Base-by-base conservation (phyloP, 2,888 invertebrate genomes). In the Scaptomyza polygonia region DNA sequence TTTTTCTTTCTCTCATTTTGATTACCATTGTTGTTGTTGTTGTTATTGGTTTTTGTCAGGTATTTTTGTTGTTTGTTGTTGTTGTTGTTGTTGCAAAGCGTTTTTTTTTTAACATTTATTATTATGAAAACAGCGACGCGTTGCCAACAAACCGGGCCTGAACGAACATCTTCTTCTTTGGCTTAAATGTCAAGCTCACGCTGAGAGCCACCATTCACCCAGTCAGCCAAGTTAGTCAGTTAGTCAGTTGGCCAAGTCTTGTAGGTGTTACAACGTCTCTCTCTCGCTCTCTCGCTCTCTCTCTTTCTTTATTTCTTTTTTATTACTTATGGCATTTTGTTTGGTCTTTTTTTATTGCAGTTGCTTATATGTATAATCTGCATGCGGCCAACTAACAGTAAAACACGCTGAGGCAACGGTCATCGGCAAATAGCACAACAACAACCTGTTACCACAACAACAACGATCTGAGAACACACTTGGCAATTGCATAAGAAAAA, bases 151-250 rank as follows among this genome's bases (percentile, higher is more conserved):
- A 30, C 18, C 39, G 53, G 36, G 64, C 42, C 30, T 18, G 30
- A 47, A 32, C 75, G 30, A 47, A 34, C 76, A 78, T 82, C 79
- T 67, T 67, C 79, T 67, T 67, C 36, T 14, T 14, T 9, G 56
- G 58, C 62, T 83, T 86, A 81, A 81, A 81, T 83, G 86, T 86
- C 81, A 81, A 77, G 73, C 80, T 82, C 79, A 75, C 73, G 84
- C 72, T 69, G 70, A 27, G 44, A 49, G 36, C 42, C 57, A 54
- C 5, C 42, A 62, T 36, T 44, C 69, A 74, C 36, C n/a, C 53
- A 64, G 44, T 55, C 48, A 49, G 45, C 40, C 52, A 66, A 43
- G 34, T 43, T 34, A 25, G 27, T 6, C 32, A 48, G 43, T 43
- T 48, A 34, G 45, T 54, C 72, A 63, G n/a, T 48, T 48, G 21